A percentile compares a stretch with the other conserved stretches of the same genome.
Conservation (phyloP, 2,797 vertebrate genomes). For the Coregonus ussuriensis region DNA sequence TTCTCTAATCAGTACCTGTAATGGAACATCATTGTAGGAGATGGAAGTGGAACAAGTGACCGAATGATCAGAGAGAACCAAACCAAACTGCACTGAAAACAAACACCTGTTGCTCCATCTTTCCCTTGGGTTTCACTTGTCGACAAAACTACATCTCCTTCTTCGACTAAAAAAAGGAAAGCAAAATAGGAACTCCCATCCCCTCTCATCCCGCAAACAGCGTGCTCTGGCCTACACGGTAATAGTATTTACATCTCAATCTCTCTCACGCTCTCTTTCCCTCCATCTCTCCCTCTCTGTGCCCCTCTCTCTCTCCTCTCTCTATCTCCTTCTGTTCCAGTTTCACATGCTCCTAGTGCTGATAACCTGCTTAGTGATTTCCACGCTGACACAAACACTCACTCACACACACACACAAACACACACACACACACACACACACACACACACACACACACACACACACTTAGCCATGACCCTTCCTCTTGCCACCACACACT, state of each 20-base stretch:
- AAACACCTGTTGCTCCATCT: background rate
- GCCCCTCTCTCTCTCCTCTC: constrained; percentile 6
- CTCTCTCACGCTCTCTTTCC: constrained; percentile 11
- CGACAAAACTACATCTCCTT: background rate
- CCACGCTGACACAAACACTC: constrained; percentile 39
- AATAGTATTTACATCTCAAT: no score
- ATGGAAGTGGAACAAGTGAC: background rate
- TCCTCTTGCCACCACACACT: constrained; percentile 10
- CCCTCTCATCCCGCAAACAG: background rate
- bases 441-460: background rate
- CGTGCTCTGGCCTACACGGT: no score
- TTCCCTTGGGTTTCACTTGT: background rate
- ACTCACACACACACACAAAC: no score
- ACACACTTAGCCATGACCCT: constrained; percentile 22
- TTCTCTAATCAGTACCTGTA: background rate
- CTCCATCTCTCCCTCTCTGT: constrained; percentile 24
- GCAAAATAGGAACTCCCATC: background rate
- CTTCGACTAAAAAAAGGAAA: background rate
- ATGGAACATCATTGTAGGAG: background rate
- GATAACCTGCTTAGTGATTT: constrained; percentile 63
- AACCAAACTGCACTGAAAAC: background rate
- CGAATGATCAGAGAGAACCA: background rate
- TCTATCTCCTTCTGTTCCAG: constrained; percentile 27
- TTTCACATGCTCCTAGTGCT: constrained; percentile 63
- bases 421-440: background rate